Conservation (phyloP, 2,797 vertebrate species). For the Ficedula albicollis region DNA sequence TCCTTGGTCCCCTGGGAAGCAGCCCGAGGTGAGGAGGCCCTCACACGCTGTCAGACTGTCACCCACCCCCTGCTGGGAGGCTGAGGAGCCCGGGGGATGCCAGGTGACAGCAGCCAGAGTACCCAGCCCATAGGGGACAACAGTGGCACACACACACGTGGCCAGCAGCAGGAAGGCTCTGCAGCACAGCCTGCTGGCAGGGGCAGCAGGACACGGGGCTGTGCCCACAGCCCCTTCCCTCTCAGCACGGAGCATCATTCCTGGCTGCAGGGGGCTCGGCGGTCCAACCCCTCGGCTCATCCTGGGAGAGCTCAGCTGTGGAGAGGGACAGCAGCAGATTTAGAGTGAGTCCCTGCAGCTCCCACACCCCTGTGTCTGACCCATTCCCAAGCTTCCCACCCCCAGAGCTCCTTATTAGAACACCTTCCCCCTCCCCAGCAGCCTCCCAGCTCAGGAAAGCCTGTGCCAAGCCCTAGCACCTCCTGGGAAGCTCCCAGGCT, state of each 20-base stretch:
- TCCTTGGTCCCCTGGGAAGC: fast-evolving
- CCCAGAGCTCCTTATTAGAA: neutral
- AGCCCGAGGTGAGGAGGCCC: neutral
- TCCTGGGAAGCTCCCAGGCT: neutral
- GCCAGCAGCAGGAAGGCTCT: neutral
- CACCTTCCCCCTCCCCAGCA: neutral
- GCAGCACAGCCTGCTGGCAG: fast-evolving
- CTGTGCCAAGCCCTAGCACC: fast-evolving
- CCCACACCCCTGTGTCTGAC: fast-evolving
- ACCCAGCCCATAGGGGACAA: fast-evolving
- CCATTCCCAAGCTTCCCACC: neutral
- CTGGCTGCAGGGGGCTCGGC: fast-evolving
- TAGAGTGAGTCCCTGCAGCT: fast-evolving
- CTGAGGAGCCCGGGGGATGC: fast-evolving
- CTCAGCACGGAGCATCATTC: fast-evolving
- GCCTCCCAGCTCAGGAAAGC: neutral
- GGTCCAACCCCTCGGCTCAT: neutral
- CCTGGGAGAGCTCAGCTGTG: neutral
- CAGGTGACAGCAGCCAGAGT: neutral
- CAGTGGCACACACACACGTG: fast-evolving
- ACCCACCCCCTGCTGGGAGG: fast-evolving
- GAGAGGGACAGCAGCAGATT: neutral
- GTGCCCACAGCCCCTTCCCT: neutral
- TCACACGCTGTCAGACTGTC: fast-evolving
- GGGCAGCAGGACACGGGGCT: fast-evolving